phyloP scores from a whole-genome alignment of 2,888 invertebrate species.

The Notodonta ziczac region DNA sequence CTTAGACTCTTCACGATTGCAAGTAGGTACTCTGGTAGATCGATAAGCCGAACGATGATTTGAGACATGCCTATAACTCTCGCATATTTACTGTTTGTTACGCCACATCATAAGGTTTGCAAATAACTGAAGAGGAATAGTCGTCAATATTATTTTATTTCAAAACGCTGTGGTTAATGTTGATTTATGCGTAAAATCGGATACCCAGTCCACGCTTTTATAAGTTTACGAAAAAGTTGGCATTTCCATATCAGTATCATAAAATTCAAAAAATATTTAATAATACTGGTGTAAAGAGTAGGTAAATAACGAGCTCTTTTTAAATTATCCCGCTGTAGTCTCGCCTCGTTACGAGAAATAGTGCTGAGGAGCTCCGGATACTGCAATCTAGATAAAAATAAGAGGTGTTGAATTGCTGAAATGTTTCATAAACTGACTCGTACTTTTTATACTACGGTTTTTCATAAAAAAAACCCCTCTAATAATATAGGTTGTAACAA shows the following conservation, averaged over 20 bases:
- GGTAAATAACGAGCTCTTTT: slow-evolving; percentile 33
- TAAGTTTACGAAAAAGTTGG: too few relatives aligned
- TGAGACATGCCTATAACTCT: too few relatives aligned
- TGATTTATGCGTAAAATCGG: too few relatives aligned
- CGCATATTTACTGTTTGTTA: too few relatives aligned
- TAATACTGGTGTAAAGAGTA: slow-evolving; percentile 17
- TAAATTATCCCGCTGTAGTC: slow-evolving; percentile 35
- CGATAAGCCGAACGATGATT: too few relatives aligned
- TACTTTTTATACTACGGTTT: neutral
- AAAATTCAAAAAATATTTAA: neutral
- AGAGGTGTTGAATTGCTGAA: neutral
- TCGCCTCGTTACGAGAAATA: slow-evolving; percentile 17
- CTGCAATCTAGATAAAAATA: slow-evolving; percentile 8
- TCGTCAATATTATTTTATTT: too few relatives aligned
- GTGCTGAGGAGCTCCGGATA: slow-evolving; percentile 9
- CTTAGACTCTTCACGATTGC: neutral
- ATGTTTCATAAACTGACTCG: neutral
- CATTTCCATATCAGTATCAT: neutral
- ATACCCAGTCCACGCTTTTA: too few relatives aligned
- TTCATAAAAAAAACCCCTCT: too few relatives aligned
- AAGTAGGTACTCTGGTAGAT: neutral
- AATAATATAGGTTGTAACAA: too few relatives aligned
- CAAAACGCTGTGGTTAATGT: too few relatives aligned
- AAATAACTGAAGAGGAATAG: too few relatives aligned
- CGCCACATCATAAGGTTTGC: too few relatives aligned